Evolutionary conservation across 1,140 invertebrate species (phyloP).

Genomic region (Vollenhovia emeryi): DNA sequence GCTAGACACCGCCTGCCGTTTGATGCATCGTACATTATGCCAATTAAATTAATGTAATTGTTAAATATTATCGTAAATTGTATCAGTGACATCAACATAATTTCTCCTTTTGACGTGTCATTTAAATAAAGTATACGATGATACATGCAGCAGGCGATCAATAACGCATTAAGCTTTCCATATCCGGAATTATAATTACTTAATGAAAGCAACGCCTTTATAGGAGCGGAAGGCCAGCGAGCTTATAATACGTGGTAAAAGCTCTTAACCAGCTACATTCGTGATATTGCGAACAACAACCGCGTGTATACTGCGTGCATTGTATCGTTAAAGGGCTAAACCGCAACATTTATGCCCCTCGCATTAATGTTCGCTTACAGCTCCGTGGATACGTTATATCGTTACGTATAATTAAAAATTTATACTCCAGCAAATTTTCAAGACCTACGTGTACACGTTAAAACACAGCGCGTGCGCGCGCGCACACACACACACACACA

Average conservation of each 20-base stretch:
- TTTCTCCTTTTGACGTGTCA: neutral
- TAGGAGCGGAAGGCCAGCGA: neutral
- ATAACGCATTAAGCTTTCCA: constrained; percentile 24
- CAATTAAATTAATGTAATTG: neutral
- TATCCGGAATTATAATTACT: constrained; percentile 56
- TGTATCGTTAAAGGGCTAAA: constrained; percentile 58
- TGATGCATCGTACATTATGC: neutral
- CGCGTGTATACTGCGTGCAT: constrained; percentile 29
- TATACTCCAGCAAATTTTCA: neutral
- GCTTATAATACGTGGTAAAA: constrained; percentile 53
- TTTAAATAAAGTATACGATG: neutral
- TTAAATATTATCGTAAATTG: neutral
- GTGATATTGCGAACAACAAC: constrained; percentile 52
- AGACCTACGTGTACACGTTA: neutral
- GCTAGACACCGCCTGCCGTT: neutral
- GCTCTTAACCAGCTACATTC: constrained; percentile 57
- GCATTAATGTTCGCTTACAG: constrained; percentile 34
- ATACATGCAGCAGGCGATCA: neutral
- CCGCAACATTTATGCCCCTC: constrained; percentile 47
- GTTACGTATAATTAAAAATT: constrained; percentile 16
- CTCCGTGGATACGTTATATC: constrained; percentile 6
- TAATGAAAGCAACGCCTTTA: constrained; percentile 33
- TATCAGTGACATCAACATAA: neutral
- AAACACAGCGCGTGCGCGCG: no score
- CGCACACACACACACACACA: no score